Percentiles rank a stretch among this genome's conserved stretches.
Conservation (phyloP, 2,888 invertebrate genomes). For the Lissonota sp. region DNA sequence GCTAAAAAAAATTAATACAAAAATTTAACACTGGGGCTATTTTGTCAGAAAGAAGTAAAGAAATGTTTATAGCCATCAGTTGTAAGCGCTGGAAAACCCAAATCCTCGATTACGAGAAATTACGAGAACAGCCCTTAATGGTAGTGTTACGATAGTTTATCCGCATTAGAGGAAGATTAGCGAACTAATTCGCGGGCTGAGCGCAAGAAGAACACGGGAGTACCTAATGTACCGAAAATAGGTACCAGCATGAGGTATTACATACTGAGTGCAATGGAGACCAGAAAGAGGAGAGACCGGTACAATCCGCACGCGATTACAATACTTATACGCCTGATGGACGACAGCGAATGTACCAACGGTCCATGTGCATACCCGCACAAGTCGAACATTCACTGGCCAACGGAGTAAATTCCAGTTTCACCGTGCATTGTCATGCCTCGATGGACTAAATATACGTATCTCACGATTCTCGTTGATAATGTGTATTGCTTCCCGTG, state of each 20-base stretch:
- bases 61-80: no score
- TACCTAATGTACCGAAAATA: slow-evolving; percentile 21
- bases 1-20: no score
- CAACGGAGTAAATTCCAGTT: slow-evolving; percentile 72
- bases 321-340: slow-evolving; percentile 34
- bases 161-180: slow-evolving; percentile 22
- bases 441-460: slow-evolving; percentile 71
- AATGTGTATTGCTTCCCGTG: slow-evolving; percentile 45
- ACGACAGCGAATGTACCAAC: slow-evolving; percentile 29
- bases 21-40: no score
- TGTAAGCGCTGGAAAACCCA: no score
- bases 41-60: background rate
- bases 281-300: slow-evolving; percentile 15
- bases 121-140: slow-evolving; percentile 2
- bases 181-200: slow-evolving; percentile 21
- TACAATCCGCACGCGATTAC: slow-evolving; percentile 33
- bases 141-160: background rate
- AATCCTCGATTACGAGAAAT: background rate
- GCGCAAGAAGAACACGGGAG: slow-evolving; percentile 27
- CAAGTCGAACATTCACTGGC: slow-evolving; percentile 44
- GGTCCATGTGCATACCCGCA: slow-evolving; percentile 29
- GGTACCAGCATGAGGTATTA: slow-evolving; percentile 38
- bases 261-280: background rate
- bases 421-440: slow-evolving; percentile 71
- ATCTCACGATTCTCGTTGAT: slow-evolving; percentile 29